Evolutionary conservation across 2,797 vertebrate genomes (phyloP).

Genomic region (Botia kubotai): DNA sequence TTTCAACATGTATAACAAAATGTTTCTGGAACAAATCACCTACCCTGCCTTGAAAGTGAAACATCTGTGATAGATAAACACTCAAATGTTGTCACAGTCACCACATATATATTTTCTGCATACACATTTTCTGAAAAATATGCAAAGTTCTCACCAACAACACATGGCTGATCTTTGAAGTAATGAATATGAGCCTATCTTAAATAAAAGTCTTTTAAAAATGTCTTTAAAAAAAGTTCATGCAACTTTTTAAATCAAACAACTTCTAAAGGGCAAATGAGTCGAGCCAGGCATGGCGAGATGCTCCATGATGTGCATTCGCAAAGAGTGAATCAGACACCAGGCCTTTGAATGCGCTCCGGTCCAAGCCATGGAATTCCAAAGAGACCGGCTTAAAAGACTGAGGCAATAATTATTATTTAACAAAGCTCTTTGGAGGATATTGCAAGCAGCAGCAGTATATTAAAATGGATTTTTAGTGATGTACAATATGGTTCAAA

Average conservation of each 20-base stretch:
- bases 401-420: constrained; percentile 48
- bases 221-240: constrained; percentile 7
- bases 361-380: constrained; percentile 48
- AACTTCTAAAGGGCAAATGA: constrained; percentile 46
- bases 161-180: not conserved
- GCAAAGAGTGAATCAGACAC: constrained; percentile 51
- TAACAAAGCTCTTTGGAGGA: constrained; percentile 54
- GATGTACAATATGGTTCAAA: constrained; percentile 51
- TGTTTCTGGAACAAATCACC: too few relatives aligned
- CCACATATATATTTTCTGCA: not conserved
- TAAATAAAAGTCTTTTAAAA: not conserved
- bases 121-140: not conserved
- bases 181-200: not conserved
- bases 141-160: not conserved
- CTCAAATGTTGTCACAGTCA: too few relatives aligned
- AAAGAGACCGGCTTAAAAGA: constrained; percentile 48
- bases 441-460: constrained; percentile 43
- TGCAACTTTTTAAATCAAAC: constrained; percentile 27
- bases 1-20: too few relatives aligned
- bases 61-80: too few relatives aligned
- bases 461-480: constrained; percentile 49
- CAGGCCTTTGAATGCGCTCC: constrained; percentile 37
- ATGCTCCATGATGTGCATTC: constrained; percentile 40
- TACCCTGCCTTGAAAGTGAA: too few relatives aligned
- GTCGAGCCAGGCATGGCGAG: constrained; percentile 44